A percentile compares a stretch with the other conserved stretches of the same genome.
Conservation (phyloP, 2,888 invertebrate genomes). For the Teleiodes luculella region DNA sequence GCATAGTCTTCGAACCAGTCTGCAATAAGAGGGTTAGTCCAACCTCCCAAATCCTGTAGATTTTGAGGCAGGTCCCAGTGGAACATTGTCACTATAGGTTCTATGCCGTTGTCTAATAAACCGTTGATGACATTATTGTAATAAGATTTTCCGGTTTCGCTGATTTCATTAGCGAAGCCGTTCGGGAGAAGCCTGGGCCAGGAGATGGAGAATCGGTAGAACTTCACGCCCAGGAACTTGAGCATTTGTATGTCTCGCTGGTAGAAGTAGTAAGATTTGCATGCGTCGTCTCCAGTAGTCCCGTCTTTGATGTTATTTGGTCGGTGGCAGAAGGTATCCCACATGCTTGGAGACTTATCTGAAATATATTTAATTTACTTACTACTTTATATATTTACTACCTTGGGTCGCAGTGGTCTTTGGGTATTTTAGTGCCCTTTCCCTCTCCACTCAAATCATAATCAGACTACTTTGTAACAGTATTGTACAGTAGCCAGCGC, state of each 20-base stretch:
- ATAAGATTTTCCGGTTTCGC: slow-evolving; percentile 78
- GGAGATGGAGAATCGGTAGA: slow-evolving; percentile 80
- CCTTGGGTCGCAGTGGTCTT: too few species aligned
- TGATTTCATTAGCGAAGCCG: slow-evolving; percentile 72
- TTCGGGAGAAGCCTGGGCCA: slow-evolving; percentile 83
- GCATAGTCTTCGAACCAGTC: slow-evolving; percentile 75
- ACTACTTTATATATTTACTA: too few species aligned
- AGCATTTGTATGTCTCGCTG: slow-evolving; percentile 70
- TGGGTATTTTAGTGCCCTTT: too few species aligned
- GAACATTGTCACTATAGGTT: slow-evolving; percentile 79
- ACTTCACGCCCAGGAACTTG: slow-evolving; percentile 63
- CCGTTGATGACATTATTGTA: slow-evolving; percentile 81
- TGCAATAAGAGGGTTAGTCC: slow-evolving; percentile 62
- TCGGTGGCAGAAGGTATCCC: slow-evolving; percentile 62
- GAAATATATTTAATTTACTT: too few species aligned
- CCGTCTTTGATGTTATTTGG: slow-evolving; percentile 44
- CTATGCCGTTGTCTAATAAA: slow-evolving; percentile 73
- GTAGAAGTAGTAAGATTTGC: slow-evolving; percentile 82
- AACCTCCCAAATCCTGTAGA: slow-evolving; percentile 77
- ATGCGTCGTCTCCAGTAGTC: slow-evolving; percentile 77
- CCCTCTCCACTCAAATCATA: too few species aligned
- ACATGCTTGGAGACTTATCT: slow-evolving; percentile 80
- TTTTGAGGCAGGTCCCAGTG: slow-evolving; percentile 80
- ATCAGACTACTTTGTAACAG: too few species aligned
- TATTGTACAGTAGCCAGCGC: too few species aligned